phyloP scores from a whole-genome alignment of 2,113 vertebrate genomes.

The Calidris pugnax region DNA sequence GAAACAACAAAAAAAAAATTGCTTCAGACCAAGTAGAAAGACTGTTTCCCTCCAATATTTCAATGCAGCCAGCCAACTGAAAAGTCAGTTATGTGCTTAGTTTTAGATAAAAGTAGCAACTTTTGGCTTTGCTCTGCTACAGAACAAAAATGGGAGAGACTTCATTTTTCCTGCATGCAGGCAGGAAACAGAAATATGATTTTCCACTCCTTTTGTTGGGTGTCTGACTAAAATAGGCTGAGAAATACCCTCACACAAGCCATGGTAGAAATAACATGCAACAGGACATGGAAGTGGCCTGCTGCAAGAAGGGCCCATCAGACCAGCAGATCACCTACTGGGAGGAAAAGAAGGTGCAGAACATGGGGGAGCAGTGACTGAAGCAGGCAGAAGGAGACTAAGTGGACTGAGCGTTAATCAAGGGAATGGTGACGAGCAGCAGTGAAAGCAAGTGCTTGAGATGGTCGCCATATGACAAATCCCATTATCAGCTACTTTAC shows the following conservation, averaged over 20 bases:
- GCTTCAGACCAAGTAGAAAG: neutral
- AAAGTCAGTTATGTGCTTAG: conserved; percentile 6
- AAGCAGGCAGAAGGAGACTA: neutral
- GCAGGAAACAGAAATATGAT: conserved; percentile 13
- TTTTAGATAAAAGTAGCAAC: conserved; percentile 52
- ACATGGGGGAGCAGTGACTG: neutral
- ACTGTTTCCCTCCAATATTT: neutral
- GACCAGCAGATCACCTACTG: neutral
- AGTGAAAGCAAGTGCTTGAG: neutral
- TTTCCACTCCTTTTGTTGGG: conserved; percentile 14
- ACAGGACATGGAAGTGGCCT: neutral
- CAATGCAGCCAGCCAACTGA: neutral
- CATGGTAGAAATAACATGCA: neutral
- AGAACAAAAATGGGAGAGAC: conserved; percentile 14
- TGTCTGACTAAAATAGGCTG: neutral
- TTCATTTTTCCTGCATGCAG: neutral
- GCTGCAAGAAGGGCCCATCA: neutral
- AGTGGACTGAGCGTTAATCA: fast-evolving
- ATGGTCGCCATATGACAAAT: neutral
- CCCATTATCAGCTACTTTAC: neutral
- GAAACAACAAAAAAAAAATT: neutral
- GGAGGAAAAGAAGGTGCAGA: neutral
- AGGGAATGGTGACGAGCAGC: neutral
- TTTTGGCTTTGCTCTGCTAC: neutral
- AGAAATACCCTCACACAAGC: neutral